A percentile compares a stretch with the other conserved stretches of the same genome.
phyloP scores from a whole-genome alignment of 2,797 vertebrate species.

The Darevskia mixta region DNA sequence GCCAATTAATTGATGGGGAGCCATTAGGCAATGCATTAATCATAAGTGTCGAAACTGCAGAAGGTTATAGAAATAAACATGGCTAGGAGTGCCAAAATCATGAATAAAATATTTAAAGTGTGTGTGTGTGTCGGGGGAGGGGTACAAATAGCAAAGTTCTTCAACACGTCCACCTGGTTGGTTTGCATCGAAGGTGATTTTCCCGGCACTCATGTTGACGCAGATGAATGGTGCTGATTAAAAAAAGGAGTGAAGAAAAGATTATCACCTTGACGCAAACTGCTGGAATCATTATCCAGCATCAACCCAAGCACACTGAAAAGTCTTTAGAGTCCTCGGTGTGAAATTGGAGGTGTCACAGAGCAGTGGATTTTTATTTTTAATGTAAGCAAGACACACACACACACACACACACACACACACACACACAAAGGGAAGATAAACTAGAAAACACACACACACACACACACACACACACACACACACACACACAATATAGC shows the following conservation, averaged over 20 bases:
- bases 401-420: slow-evolving; percentile 40
- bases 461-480: slow-evolving; percentile 36
- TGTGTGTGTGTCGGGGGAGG: slow-evolving; percentile 32
- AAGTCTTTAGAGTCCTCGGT: slow-evolving; percentile 61
- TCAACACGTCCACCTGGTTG: slow-evolving; percentile 65
- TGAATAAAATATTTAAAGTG: slow-evolving; percentile 76
- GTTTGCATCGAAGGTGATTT: slow-evolving; percentile 61
- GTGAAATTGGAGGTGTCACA: slow-evolving; percentile 69
- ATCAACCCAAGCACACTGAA: slow-evolving; percentile 65
- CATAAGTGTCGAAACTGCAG: slow-evolving; percentile 64
- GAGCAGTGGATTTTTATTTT: background rate
- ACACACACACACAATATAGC: background rate
- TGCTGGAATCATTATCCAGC: slow-evolving; percentile 54
- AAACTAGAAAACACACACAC: slow-evolving; percentile 19
- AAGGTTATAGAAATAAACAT: slow-evolving; percentile 70
- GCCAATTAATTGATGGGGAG: slow-evolving; percentile 67
- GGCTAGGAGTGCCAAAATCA: slow-evolving; percentile 67
- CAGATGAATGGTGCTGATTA: slow-evolving; percentile 69
- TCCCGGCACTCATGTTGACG: slow-evolving; percentile 56
- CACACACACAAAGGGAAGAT: slow-evolving; percentile 13
- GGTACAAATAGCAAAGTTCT: slow-evolving; percentile 67
- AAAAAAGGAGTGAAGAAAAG: slow-evolving; percentile 71
- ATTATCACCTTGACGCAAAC: slow-evolving; percentile 71
- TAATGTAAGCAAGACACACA: slow-evolving; percentile 40
- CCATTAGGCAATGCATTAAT: slow-evolving; percentile 70